Base-by-base conservation (phyloP, 1,140 invertebrate species). In the Tigriopus japonicus region DNA sequence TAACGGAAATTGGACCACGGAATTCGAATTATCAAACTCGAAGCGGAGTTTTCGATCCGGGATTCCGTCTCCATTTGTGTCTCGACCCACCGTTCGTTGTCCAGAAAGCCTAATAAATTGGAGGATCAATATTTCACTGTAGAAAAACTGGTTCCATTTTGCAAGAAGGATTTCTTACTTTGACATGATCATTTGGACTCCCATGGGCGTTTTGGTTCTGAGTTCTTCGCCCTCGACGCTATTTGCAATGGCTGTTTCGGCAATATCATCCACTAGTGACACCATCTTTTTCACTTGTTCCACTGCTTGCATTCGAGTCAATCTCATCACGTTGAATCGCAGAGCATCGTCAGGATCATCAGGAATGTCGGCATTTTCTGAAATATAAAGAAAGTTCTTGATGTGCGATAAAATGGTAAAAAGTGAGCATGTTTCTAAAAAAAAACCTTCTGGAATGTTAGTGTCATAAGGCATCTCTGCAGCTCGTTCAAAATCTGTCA, bases 1-100 rank as follows among this genome's bases (percentile, higher is more conserved):
- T 7, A 61, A 52, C 9, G 59, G 59, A 54, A 61, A 61, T 49
- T 61, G 43, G 13, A 61, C 59, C 12, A 54, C 24, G n/a, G 59
- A 56, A 19, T 35, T 13, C 28, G 17, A 52, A 10, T 61, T 40
- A 15, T 61, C 45, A 28, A 54, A 61, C 19, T 54, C 45, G 28
- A 23, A 61, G 6, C 21, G 19, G 10, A 61, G 28, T 15, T 17
- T 17, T 5, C n/a, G 17, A 54, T 61, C 59, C 17, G 59, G 59
- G 7, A 61, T 40, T 15, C 59, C 59, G 23, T 61, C 59, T 1
- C 59, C 59, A 55, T 61, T 40, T 40, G 35, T 53, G 41, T 61
- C 59, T 13, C 53, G n/a, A 12, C 59, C 59, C 5, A 61, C 51
- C 6, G 43, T 35, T 14, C 40, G 14, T 7, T 17, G 14, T 2